phyloP scores from a whole-genome alignment of 2,797 vertebrate genomes.

The Mico argentatus region DNA sequence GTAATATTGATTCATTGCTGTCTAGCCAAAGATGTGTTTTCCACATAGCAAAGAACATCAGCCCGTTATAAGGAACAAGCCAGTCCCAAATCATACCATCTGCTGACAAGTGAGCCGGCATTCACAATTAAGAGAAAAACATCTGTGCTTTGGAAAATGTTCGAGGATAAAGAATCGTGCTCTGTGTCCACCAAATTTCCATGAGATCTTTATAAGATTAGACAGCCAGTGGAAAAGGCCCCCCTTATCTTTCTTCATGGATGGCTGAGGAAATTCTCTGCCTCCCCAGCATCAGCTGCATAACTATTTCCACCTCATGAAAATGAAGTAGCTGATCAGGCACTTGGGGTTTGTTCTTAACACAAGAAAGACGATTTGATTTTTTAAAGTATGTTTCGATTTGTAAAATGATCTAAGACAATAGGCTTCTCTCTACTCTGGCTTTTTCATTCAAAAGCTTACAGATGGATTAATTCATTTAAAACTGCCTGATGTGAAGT shows the following conservation, averaged over 20 bases:
- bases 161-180: background rate
- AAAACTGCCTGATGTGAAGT: background rate
- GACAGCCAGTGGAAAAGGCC: background rate
- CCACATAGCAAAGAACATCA: background rate
- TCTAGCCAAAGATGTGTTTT: conserved; percentile 52
- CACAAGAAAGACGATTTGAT: background rate
- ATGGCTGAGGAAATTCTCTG: background rate
- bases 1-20: conserved; percentile 30
- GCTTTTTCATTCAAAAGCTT: conserved; percentile 24
- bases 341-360: conserved; percentile 26
- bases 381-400: conserved; percentile 30
- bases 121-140: conserved; percentile 72
- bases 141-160: conserved; percentile 71
- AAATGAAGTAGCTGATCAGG: background rate
- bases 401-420: background rate
- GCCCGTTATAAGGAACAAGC: background rate
- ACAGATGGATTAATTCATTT: background rate
- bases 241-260: background rate
- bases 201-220: background rate
- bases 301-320: background rate
- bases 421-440: background rate
- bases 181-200: conserved; percentile 18
- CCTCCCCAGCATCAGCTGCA: background rate
- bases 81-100: conserved; percentile 9
- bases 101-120: conserved; percentile 52